Evolutionary conservation across 2,797 vertebrate species (phyloP), one percentile per base, ranked within the genome.

Genomic region (Danio aesculapii): DNA sequence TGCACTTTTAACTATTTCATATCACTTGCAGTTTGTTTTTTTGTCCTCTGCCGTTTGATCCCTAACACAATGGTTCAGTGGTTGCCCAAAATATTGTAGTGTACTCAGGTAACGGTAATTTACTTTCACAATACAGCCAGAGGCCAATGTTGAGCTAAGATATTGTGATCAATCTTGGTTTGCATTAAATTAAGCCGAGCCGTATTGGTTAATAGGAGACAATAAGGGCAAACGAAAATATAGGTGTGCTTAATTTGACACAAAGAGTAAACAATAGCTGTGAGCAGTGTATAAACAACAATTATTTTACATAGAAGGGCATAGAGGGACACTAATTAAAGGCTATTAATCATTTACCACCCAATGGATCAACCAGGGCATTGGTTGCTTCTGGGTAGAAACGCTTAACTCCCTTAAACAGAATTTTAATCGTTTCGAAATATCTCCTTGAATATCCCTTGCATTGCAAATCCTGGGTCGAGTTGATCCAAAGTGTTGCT

Each of bases 261-360:
- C 53, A 53, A 77, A 70, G 30, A 53, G 46, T 70, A 81, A 78
- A 78, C 77, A 81, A 70, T 83, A 66, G 81, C 84, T 78, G 19
- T 59, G 53, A 83, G 78, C 84, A 59, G 39, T 70, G 59, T 80
- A 75, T 67, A 74, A 74, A 81, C 80, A 62, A 75, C 64, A 46
- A 66, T 87, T 85, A 82, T 77, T 82, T 73, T 79, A 76, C 71
- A 78, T 70, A 61, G 30, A 81, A 76, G 73, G 72, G 70, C 62
- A 85, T 81, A 72, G 82, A 80, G 79, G 46, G 72, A 63, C 84
- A 53, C 77, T 87, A 87, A 87, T 87, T 87, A 85, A 85, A 81
- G 81, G 77, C 75, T 67, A 84, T 85, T 83, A 84, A 84, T 84
- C 82, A 75, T 84, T 85, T 80, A 79, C 63, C 47, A 82, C 55